These are phyloP conservation scores for Lasioglossum albipes DNA, from an alignment of 1,140 invertebrate species.

Conservation along the genomic window DNA sequence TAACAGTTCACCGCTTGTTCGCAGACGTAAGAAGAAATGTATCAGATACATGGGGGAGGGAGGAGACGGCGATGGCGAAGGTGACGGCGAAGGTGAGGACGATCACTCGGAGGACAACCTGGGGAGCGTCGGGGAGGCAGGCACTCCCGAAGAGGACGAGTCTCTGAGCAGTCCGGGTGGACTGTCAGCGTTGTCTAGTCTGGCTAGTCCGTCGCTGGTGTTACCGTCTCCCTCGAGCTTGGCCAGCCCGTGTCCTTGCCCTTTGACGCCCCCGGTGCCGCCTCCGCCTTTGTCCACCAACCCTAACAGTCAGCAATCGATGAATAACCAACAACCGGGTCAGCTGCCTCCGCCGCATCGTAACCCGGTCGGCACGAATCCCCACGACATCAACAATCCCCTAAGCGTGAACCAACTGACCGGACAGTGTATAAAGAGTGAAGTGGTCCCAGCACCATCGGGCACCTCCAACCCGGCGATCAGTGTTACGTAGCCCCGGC, in stretches of 20 bases:
- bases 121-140: conserved; percentile 87
- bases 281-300: conserved; percentile 73
- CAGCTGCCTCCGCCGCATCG: conserved; percentile 81
- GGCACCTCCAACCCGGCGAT: conserved; percentile 82
- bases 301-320: conserved; percentile 63
- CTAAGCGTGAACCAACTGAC: conserved; percentile 93
- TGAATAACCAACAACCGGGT: conserved; percentile 39
- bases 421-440: conserved; percentile 85
- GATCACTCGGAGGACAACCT: conserved; percentile 90
- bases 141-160: conserved; percentile 85
- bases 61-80: conserved; percentile 85
- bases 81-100: conserved; percentile 83
- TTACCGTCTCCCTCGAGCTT: conserved; percentile 85
- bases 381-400: conserved; percentile 94
- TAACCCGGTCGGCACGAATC: conserved; percentile 93
- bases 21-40: conserved; percentile 99
- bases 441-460: conserved; percentile 74
- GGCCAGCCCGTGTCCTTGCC: conserved; percentile 83
- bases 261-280: conserved; percentile 79
- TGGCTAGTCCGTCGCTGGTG: conserved; percentile 87
- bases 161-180: conserved; percentile 89
- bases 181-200: conserved; percentile 87
- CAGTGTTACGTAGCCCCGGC: conserved; percentile 83
- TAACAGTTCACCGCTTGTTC: conserved; percentile 67
- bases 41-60: conserved; percentile 93